Base-by-base conservation (phyloP, 2,888 invertebrate genomes). In the Ganaspis brasiliensis region DNA sequence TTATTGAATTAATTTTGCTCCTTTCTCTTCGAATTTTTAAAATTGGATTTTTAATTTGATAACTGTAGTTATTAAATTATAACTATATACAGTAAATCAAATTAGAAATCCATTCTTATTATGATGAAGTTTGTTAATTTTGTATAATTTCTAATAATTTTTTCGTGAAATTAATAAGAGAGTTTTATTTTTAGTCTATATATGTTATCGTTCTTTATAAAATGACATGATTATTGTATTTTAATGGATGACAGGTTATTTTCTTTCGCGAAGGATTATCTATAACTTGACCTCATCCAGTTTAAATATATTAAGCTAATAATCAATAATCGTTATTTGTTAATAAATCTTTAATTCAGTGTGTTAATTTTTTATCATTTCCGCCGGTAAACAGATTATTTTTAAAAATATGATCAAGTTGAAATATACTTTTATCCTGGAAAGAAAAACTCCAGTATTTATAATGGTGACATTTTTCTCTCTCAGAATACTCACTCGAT, bases 231-330 rank as follows among this genome's bases (percentile, higher is more conserved):
- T 52, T 52, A 52, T n/a, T n/a, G n/a, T 19, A 6, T 52, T 52
- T 52, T 52, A 52, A 52, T n/a, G 14, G 5, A n/a, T 49, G 49
- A n/a, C 52, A 19, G 52, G 2, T 52, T 52, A 52, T 52, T 52
- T 52, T 52, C 52, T 52, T 52, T 52, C 52, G 19, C 16, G 6
- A n/a, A 14, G 14, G 52, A 52, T 52, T 52, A 52, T 52, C 52
- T 52, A 19, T 52, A 52, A 52, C 52, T 52, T 52, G 52, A 52
- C 52, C 52, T 52, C 19, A 52, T 52, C 19, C 52, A 52, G 16
- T 52, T 52, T 16, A 52, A 52, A 52, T 9, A 52, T 52, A 52
- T 19, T 31, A 31, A 31, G 31, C 31, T 19, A 52, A 52, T 19
- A 52, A 19, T 5, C 9, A 52, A 52, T 40, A 40, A 40, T 40